A percentile compares a stretch with the other conserved stretches of the same genome.
Evolutionary conservation across 2,888 invertebrate species (phyloP).

Genomic region (Chymomyza procnemis): DNA sequence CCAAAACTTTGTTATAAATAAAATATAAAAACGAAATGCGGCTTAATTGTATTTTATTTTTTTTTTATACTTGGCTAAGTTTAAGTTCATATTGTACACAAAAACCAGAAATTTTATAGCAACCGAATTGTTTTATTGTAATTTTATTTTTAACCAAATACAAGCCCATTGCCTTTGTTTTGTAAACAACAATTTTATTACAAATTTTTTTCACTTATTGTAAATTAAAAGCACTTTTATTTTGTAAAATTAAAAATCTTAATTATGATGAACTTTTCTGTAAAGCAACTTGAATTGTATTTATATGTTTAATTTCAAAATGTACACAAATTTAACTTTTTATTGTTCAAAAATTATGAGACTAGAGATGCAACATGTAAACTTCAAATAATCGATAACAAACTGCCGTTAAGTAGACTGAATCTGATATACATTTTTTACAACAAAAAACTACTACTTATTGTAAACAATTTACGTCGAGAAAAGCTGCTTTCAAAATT

Average conservation of each 20-base stretch:
- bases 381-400: neutral
- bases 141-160: neutral
- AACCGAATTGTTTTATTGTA: constrained; percentile 15
- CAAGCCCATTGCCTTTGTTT: constrained; percentile 35
- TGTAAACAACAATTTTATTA: constrained; percentile 15
- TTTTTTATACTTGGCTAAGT: neutral
- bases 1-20: neutral
- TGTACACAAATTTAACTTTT: constrained; percentile 5
- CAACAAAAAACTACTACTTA: too few relatives aligned
- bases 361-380: neutral
- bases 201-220: constrained; percentile 7
- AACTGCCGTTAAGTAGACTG: neutral
- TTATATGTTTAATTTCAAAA: neutral
- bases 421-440: neutral
- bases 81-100: neutral
- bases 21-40: neutral
- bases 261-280: neutral
- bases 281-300: neutral
- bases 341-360: neutral
- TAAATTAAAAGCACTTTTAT: constrained; percentile 7
- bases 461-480: too few relatives aligned
- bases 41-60: neutral
- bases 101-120: constrained; percentile 12
- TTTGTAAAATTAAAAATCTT: constrained; percentile 2
- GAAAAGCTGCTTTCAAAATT: too few relatives aligned